A percentile compares a stretch with the other conserved stretches of the same genome.
Evolutionary conservation across 1,140 invertebrate genomes (phyloP).

Genomic region (Solenopsis fugax): DNA sequence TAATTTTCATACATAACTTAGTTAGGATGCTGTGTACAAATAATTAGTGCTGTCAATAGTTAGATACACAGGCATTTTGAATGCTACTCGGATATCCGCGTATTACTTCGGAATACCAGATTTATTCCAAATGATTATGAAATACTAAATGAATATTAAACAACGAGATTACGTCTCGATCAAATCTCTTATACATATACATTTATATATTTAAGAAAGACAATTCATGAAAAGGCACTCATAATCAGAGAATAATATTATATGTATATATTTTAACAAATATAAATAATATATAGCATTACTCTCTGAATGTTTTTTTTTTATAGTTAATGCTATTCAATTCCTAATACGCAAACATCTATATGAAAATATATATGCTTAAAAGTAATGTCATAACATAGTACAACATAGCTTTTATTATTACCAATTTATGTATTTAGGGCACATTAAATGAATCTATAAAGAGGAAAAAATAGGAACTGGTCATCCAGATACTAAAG

Average conservation of each 20-base stretch:
- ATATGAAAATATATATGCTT: slow-evolving; percentile 24
- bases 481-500: background rate
- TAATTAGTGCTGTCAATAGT: slow-evolving; percentile 45
- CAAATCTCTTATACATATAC: background rate
- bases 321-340: slow-evolving; percentile 22
- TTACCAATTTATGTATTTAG: background rate
- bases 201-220: slow-evolving; percentile 4
- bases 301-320: slow-evolving; percentile 16
- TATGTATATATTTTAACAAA: slow-evolving; percentile 13
- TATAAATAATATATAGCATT: slow-evolving; percentile 21
- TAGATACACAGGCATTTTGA: background rate
- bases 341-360: background rate
- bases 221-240: background rate
- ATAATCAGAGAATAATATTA: slow-evolving; percentile 21
- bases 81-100: slow-evolving; percentile 13
- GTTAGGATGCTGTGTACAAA: slow-evolving; percentile 38
- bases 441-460: background rate
- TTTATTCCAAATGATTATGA: slow-evolving; percentile 29
- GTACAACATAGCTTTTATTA: slow-evolving; percentile 3
- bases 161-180: background rate
- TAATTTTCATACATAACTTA: slow-evolving; percentile 1
- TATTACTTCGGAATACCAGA: background rate
- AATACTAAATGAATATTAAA: background rate
- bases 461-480: slow-evolving; percentile 11
- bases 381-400: slow-evolving; percentile 5